Conservation (phyloP, 2,888 invertebrate species). For the Troides oblongomaculatus region DNA sequence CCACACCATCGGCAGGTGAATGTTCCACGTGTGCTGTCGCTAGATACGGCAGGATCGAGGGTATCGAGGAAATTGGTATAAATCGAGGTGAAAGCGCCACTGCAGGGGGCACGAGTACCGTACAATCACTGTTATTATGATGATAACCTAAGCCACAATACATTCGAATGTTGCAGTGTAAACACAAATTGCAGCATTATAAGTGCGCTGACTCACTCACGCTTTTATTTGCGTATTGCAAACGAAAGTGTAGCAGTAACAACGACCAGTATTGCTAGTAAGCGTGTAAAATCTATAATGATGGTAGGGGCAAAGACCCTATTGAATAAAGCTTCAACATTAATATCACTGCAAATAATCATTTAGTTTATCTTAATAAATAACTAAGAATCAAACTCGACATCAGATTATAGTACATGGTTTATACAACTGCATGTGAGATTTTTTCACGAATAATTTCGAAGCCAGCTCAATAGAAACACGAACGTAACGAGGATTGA, state of each 20-base stretch:
- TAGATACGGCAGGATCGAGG: conserved; percentile 46
- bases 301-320: conserved; percentile 29
- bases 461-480: neutral
- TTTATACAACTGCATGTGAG: neutral
- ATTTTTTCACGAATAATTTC: conserved; percentile 27
- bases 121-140: conserved; percentile 56
- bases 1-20: conserved; percentile 64
- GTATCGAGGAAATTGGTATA: conserved; percentile 49
- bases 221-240: conserved; percentile 73
- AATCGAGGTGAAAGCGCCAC: conserved; percentile 61
- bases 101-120: conserved; percentile 40
- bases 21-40: conserved; percentile 50
- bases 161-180: conserved; percentile 40
- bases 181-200: conserved; percentile 37
- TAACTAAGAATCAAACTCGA: conserved; percentile 17
- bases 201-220: conserved; percentile 51
- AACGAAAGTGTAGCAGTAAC: conserved; percentile 70
- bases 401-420: conserved; percentile 11
- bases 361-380: conserved; percentile 14
- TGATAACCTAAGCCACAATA: conserved; percentile 49
- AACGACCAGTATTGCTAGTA: conserved; percentile 55
- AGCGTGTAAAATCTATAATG: conserved; percentile 36
- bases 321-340: conserved; percentile 9
- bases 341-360: conserved; percentile 14
- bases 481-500: neutral